Conservation (phyloP, 2,113 vertebrate species). For the Pantherophis guttatus region DNA sequence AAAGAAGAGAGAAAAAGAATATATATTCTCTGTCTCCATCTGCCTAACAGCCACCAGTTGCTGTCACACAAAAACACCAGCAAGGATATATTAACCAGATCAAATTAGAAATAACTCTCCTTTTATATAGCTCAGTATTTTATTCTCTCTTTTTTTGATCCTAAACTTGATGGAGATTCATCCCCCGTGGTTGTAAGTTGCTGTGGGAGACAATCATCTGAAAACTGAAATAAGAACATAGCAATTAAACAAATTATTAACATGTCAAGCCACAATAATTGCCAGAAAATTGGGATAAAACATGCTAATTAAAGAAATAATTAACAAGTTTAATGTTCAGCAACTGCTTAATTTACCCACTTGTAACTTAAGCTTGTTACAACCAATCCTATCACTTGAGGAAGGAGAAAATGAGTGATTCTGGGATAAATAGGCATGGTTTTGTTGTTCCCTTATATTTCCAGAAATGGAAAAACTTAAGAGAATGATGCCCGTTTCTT, state of each 20-base stretch:
- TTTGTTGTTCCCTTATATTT: neutral
- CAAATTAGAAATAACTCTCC: neutral
- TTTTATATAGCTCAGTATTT: neutral
- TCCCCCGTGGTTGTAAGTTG: neutral
- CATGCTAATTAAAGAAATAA: neutral
- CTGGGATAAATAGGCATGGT: neutral
- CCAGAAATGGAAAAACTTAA: neutral
- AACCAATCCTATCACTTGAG: neutral
- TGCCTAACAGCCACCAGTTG: neutral
- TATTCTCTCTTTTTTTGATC: neutral
- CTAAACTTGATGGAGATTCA: neutral
- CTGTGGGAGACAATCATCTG: neutral
- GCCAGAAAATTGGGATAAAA: neutral
- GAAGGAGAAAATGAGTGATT: neutral
- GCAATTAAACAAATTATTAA: neutral
- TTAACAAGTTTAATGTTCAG: neutral
- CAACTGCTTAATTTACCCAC: neutral
- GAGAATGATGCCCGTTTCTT: neutral
- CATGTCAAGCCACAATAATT: neutral
- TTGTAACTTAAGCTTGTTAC: neutral
- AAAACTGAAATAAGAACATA: neutral
- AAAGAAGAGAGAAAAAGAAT: neutral
- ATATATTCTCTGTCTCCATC: neutral
- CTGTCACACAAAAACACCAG: neutral
- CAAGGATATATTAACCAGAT: neutral